Evolutionary conservation across 2,888 invertebrate species (phyloP), one percentile per base, ranked within the genome.

Genomic region (Dorcus parallelipipedus): DNA sequence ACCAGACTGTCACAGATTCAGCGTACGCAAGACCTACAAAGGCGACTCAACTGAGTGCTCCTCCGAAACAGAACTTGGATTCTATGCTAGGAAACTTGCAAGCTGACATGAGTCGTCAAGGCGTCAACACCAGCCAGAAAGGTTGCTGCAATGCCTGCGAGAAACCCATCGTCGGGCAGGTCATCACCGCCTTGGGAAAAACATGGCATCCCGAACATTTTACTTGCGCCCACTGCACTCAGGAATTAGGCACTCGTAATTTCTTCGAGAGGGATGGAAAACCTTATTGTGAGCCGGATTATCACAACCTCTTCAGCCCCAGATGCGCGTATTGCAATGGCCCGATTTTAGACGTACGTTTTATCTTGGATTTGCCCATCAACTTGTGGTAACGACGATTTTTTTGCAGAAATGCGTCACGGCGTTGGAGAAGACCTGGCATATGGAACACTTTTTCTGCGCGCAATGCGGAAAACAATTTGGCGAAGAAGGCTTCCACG

Each of bases 171-270:
- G 96, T 98, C 61, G 99, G 99, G 70, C 97, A 97, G 88, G 90
- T 96, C 69, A 94, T 95, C 77, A 98, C 97, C 63, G 98, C 98
- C 17, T 78, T 99, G 78, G 98, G 97, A 55, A 93, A 95, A 80
- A 97, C 97, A 64, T 99, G 97, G 97, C 98, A 99, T 79, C 97
- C 97, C 49, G 98, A 98, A 81, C 98, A 98, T 80, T 99, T 99
- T 81, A 93, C 91, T 60, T 99, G 99, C 83, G 92, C 92, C 67
- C 96, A 97, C 76, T 99, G 99, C 85, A 92, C 90, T 73, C 93
- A 95, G 76, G 96, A 97, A 78, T 81, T 99, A 74, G 98, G 97
- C 61, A 97, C 97, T 55, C 87, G 95, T 76, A 98, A 97, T 82
- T 99, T 98, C 87, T 99, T 97, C 80, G 98, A 99, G 80, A 85